phyloP scores from a whole-genome alignment of 1,140 invertebrate genomes.

The Pachyrhynchus sulphureomaculatus region DNA sequence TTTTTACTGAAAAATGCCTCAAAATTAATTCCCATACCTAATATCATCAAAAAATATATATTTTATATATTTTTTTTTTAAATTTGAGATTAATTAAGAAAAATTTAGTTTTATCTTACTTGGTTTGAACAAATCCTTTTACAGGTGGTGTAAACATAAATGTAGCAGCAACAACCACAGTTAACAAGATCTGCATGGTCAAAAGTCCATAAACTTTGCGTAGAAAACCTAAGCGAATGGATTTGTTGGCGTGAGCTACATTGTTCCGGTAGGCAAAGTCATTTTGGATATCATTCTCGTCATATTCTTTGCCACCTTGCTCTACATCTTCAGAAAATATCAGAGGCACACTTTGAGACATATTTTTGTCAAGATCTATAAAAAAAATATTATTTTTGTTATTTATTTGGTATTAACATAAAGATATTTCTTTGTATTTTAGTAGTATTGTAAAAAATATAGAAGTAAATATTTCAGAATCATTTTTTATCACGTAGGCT shows the following conservation, averaged over 20 bases:
- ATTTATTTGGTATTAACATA: too few species aligned
- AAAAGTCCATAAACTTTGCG: constrained; percentile 84
- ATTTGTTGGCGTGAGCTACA: constrained; percentile 63
- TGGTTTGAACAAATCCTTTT: constrained; percentile 67
- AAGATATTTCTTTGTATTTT: too few species aligned
- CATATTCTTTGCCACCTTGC: constrained; percentile 59
- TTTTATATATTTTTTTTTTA: too few species aligned
- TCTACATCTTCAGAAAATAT: constrained; percentile 63
- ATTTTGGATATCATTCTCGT: constrained; percentile 56
- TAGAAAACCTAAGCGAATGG: constrained; percentile 71
- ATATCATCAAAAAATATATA: too few species aligned
- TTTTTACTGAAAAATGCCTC: too few species aligned
- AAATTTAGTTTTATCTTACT: constrained; percentile 62
- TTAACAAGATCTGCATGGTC: constrained; percentile 71
- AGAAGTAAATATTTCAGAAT: too few species aligned
- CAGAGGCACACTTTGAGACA: constrained; percentile 34
- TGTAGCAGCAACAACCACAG: constrained; percentile 64
- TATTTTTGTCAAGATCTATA: not conserved
- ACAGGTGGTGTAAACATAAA: constrained; percentile 64
- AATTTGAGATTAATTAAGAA: too few species aligned
- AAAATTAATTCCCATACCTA: too few species aligned
- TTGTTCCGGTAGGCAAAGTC: constrained; percentile 71
- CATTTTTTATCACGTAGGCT: too few species aligned
- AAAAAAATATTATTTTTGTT: not conserved
- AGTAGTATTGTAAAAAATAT: too few species aligned